Base-by-base conservation (phyloP, 2,113 vertebrate genomes). In the Passer domesticus region DNA sequence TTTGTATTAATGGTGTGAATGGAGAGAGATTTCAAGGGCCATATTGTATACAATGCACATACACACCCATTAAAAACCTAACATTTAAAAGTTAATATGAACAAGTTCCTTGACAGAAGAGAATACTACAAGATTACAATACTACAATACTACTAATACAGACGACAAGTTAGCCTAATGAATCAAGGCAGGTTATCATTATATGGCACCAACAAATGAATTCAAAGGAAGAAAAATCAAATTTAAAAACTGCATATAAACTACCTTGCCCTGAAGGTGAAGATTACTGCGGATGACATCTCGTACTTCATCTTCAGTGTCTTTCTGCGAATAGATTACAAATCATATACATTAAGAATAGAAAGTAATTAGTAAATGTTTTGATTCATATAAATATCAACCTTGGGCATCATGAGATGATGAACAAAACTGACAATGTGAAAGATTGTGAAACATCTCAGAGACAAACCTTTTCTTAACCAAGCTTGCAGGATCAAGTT, bases 201-300 rank as follows among this genome's bases (percentile, higher is more conserved):
- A 55, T 28, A 82, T 0, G 1, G 22, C 9, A 53, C 9, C 2
- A 15, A 55, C 7, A 74, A 83, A 72, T 9, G 0, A 68, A 72
- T 63, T 84, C 11, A 52, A 67, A 41, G 62, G 25, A 87, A 84
- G 20, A 74, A 82, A 87, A 67, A 46, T 9, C 4, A 33, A n/a
- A 24, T 44, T 87, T 85, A 47, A 80, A 84, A 95, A 35, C 43
- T 53, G 14, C 14, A 53, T 62, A 18, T 52, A 89, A 56, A 97
- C 98, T 98, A 99, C 99, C 98, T 99, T 99, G 91, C 99, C 99
- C 96, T 99, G 99, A 62, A 99, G 98, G 73, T 99, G 99, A 80
- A 99, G 98, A 94, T 99, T 99, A 96, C 98, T 99, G 59, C 98
- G 98, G 79, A 99, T 98, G 86, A 97, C 98, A 95, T 99, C 99